A percentile compares a stretch with the other conserved stretches of the same genome.
phyloP scores from a whole-genome alignment of 2,888 invertebrate genomes.

The Oeneis ivallda region DNA sequence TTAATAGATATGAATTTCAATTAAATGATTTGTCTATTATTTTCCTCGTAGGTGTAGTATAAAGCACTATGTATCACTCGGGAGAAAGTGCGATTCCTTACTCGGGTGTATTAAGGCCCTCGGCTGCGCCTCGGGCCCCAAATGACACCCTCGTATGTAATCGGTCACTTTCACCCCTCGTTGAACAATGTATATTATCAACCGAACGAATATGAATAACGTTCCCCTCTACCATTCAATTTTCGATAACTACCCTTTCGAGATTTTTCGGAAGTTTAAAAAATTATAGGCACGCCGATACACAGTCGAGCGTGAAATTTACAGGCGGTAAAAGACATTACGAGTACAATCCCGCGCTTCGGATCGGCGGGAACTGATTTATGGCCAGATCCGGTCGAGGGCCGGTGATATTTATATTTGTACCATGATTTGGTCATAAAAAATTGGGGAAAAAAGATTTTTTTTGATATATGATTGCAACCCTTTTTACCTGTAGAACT shows the following conservation, averaged over 20 bases:
- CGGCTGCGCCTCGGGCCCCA: too few species aligned
- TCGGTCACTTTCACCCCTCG: too few species aligned
- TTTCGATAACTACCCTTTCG: neutral
- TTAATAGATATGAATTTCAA: neutral
- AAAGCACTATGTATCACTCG: too few species aligned
- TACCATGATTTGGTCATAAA: conserved; percentile 8
- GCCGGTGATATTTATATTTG: conserved; percentile 4
- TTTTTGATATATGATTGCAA: neutral
- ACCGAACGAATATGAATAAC: neutral
- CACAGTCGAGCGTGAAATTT: conserved; percentile 23
- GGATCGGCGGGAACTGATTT: conserved; percentile 16
- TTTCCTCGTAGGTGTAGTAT: too few species aligned
- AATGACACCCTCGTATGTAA: too few species aligned
- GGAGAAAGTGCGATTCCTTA: too few species aligned
- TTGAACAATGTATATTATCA: neutral
- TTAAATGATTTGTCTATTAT: too few species aligned
- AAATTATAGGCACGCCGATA: conserved; percentile 18
- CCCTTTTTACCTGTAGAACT: neutral
- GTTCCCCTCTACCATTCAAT: neutral
- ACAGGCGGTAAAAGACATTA: conserved; percentile 15
- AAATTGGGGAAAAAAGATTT: neutral
- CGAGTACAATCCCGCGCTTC: conserved; percentile 11
- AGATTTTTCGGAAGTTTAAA: conserved; percentile 8
- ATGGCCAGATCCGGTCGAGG: conserved; percentile 6
- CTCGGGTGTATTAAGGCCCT: too few species aligned